Conservation (phyloP, 2,888 invertebrate genomes). For the Encarsia formosa region DNA sequence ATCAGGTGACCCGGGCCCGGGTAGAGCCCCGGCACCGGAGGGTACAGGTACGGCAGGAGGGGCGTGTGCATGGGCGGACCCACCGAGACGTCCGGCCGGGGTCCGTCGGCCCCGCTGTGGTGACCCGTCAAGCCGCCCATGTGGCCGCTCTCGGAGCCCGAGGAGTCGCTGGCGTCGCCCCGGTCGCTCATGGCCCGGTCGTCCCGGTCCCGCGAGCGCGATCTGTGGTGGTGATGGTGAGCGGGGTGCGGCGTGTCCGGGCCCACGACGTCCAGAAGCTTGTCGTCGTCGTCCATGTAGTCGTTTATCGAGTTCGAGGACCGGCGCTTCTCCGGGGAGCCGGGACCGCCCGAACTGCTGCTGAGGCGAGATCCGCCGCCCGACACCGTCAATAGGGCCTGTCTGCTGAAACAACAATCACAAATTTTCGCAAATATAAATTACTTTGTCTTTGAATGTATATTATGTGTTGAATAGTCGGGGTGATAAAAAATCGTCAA, state of each 20-base stretch:
- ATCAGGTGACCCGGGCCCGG: constrained; percentile 66
- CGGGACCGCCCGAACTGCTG: constrained; percentile 44
- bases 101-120: constrained; percentile 53
- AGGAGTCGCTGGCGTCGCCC: constrained; percentile 48
- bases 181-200: constrained; percentile 39
- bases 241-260: constrained; percentile 76
- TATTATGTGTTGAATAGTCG: too few relatives aligned
- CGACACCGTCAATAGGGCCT: constrained; percentile 51
- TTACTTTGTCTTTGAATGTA: too few relatives aligned
- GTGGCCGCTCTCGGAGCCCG: constrained; percentile 48
- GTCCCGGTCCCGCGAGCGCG: constrained; percentile 39
- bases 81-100: constrained; percentile 88
- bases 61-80: constrained; percentile 92
- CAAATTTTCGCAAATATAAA: too few relatives aligned
- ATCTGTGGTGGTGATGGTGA: constrained; percentile 44
- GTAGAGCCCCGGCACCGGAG: constrained; percentile 74
- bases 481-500: too few relatives aligned
- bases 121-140: constrained; percentile 57
- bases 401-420: constrained; percentile 51
- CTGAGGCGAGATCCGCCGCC: constrained; percentile 48
- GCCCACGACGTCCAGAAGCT: constrained; percentile 81
- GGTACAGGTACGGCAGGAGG: constrained; percentile 87
- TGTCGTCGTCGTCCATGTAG: constrained; percentile 72
- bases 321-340: constrained; percentile 47
- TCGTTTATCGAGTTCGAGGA: constrained; percentile 48